Percentiles rank a stretch among this genome's conserved stretches.
Evolutionary conservation across 35 echinoderm and acorn worm species (phyloP).

Genomic region (Stichopus chloronotus): DNA sequence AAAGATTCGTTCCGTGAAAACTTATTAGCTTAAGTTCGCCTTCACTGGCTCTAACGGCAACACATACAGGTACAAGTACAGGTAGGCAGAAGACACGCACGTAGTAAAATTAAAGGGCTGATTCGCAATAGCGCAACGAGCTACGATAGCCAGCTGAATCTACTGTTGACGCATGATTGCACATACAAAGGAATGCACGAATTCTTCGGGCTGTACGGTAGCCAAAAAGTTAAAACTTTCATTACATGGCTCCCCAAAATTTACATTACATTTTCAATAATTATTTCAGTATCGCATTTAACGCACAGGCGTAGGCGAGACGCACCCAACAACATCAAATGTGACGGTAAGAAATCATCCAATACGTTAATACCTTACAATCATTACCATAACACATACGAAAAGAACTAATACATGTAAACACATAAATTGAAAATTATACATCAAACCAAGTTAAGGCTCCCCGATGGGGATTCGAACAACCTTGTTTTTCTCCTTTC

Average conservation of each 20-base stretch:
- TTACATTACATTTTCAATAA: conserved; percentile 22
- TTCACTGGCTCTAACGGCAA: too few relatives aligned
- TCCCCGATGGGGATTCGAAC: conserved; percentile 23
- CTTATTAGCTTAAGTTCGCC: background rate
- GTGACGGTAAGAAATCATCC: background rate
- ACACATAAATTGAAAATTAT: background rate
- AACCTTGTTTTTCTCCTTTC: background rate
- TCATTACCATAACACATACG: background rate
- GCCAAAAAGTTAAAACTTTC: background rate
- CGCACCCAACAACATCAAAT: background rate
- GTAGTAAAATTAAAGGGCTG: too few relatives aligned
- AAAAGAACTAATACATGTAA: background rate
- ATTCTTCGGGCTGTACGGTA: too few relatives aligned
- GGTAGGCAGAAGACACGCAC: background rate
- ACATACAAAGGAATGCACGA: too few relatives aligned
- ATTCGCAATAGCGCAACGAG: too few relatives aligned
- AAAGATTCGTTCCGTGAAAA: background rate
- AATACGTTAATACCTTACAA: background rate
- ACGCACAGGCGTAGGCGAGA: background rate
- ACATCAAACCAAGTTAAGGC: background rate
- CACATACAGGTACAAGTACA: background rate
- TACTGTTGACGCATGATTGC: too few relatives aligned
- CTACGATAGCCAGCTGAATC: too few relatives aligned
- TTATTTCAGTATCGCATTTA: conserved; percentile 23
- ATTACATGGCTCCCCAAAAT: conserved; percentile 27